phyloP scores from a whole-genome alignment of 2,113 vertebrate genomes.

The Prolemur simus region DNA sequence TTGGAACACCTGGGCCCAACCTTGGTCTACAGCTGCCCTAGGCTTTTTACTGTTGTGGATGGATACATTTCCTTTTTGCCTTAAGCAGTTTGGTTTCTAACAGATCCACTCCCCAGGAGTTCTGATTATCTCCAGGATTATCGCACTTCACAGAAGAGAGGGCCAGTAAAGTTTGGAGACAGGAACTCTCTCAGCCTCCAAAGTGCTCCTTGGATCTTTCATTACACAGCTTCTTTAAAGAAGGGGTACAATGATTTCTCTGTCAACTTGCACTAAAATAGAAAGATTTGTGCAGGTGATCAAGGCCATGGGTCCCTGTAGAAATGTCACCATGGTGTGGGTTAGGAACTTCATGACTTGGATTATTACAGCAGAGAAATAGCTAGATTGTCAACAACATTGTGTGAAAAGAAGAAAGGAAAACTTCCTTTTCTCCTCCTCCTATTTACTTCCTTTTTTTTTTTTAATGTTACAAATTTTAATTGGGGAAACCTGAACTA shows the following conservation, averaged over 20 bases:
- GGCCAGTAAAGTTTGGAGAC: background rate
- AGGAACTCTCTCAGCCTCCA: background rate
- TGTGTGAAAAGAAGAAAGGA: background rate
- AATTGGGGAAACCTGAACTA: background rate
- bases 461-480: background rate
- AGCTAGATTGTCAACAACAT: background rate
- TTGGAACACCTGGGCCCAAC: background rate
- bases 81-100: background rate
- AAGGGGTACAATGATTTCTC: background rate
- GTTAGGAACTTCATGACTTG: background rate
- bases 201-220: background rate
- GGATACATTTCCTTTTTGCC: constrained; percentile 21
- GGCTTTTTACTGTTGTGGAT: background rate
- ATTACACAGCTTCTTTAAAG: background rate
- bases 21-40: background rate
- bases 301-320: background rate
- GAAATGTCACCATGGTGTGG: background rate
- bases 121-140: background rate
- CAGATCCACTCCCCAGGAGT: background rate
- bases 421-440: background rate
- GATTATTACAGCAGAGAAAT: background rate
- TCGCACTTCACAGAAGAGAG: background rate
- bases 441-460: background rate
- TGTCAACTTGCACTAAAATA: background rate
- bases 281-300: background rate